Conservation (phyloP, 2,888 invertebrate genomes). For the Eubasilissa splendida region DNA sequence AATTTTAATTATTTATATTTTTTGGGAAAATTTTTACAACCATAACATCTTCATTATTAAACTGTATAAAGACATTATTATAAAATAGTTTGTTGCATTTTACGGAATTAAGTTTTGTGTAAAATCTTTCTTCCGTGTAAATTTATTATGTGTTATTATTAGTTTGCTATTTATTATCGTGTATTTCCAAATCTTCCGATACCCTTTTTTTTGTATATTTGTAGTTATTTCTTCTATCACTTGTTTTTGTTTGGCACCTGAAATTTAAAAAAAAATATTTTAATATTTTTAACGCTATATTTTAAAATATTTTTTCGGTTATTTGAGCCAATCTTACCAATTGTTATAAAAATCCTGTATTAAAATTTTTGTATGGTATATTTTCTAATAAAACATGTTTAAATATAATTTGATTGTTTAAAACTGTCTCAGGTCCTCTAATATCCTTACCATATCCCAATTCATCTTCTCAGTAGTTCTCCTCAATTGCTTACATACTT, state of each 20-base stretch:
- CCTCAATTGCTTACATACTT: too few species aligned
- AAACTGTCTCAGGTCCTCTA: too few species aligned
- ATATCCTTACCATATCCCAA: too few species aligned
- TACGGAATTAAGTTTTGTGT: too few species aligned
- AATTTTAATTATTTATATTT: too few species aligned
- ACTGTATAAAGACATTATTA: too few species aligned
- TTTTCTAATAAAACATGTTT: constrained; percentile 21
- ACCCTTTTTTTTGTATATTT: constrained; percentile 3
- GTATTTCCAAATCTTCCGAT: not conserved
- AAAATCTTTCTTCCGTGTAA: not conserved
- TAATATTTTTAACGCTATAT: not conserved
- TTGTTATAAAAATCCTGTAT: constrained; percentile 15
- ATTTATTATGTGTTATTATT: not conserved
- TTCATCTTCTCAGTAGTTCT: too few species aligned
- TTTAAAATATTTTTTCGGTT: constrained; percentile 2
- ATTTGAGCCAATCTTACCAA: constrained; percentile 22
- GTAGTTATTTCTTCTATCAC: constrained; percentile 1
- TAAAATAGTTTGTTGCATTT: too few species aligned
- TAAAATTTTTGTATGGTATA: not conserved
- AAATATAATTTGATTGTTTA: not conserved
- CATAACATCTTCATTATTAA: too few species aligned
- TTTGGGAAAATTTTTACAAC: too few species aligned
- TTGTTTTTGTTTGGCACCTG: not conserved
- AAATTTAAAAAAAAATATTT: constrained; percentile 8
- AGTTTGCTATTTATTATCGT: constrained; percentile 3